Evolutionary conservation across 2,797 vertebrate species (phyloP).

Genomic region (Protosalanx chinensis): DNA sequence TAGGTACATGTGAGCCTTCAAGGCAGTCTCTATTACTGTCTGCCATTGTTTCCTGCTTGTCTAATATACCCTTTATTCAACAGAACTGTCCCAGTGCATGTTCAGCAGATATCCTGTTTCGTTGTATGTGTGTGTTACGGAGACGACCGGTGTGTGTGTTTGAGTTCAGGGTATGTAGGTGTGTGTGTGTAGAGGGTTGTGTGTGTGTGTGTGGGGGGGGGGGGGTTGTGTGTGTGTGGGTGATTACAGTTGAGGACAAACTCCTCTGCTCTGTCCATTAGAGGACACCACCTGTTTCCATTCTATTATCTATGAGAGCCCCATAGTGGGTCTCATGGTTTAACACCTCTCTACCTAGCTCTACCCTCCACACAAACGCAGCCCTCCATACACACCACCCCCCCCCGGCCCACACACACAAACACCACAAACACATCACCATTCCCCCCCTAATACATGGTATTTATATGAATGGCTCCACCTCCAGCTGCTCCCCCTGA

Average conservation of each 20-base stretch:
- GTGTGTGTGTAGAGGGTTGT: not conserved
- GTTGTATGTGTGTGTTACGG: constrained; percentile 11
- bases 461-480: constrained; percentile 23
- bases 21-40: constrained; percentile 30
- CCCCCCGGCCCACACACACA: constrained; percentile 22
- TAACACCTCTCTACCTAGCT: constrained; percentile 47
- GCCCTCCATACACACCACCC: not conserved
- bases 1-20: not conserved
- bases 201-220: not conserved
- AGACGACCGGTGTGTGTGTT: not conserved
- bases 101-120: constrained; percentile 10
- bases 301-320: constrained; percentile 60
- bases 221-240: not conserved
- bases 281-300: constrained; percentile 48
- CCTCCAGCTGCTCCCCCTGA: too few species aligned
- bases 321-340: constrained; percentile 52
- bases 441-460: constrained; percentile 50
- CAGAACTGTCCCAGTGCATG: not conserved
- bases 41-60: constrained; percentile 22
- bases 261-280: not conserved
- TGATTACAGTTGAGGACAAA: not conserved
- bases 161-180: too few species aligned
- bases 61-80: not conserved
- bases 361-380: constrained; percentile 5
- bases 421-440: constrained; percentile 6